Base-by-base conservation (phyloP, 2,888 invertebrate species). In the Drosophila rubida region DNA sequence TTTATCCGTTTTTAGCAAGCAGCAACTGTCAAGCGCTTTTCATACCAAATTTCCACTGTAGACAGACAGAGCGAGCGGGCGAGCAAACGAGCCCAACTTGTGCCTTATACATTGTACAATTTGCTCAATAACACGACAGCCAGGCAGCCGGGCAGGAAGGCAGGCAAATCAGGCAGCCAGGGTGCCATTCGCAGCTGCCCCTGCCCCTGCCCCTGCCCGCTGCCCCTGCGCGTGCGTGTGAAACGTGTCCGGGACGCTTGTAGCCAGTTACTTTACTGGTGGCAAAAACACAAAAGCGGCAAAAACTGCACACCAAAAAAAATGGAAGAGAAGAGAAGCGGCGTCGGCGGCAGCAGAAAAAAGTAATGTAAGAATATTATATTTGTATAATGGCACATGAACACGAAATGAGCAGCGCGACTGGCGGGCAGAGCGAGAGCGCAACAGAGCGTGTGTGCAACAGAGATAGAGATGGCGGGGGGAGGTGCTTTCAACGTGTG, bases 321-420 rank as follows among this genome's bases (percentile, higher is more conserved):
- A 54, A 39, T 39, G 27, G 16, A 45, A 50, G 25, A 39, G 53
- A 54, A 25, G 19, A 19, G 19, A 19, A 19, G 19, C 7, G n/a
- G n/a, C n/a, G n/a, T n/a, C n/a, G n/a, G 9, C 30, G 11, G 11
- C 55, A 57, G 53, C 62, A 45, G 49, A 55, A 45, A 55, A 45
- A 60, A 66, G 53, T 65, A 64, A 62, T 55, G 70, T 75, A 76
- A 74, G 86, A 83, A 83, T 83, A 83, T 83, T 83, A 83, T 83
- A 86, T 83, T 83, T 83, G 82, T 86, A 86, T 86, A 83, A 83
- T 83, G 79, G 82, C 86, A 86, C 83, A 83, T 83, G 80, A 83
- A 80, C 82, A 83, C 86, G 82, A 83, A 83, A 86, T 83, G 82
- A 83, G 79, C 86, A 86, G 53, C 73, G 49, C 48, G 27, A 58